A percentile compares a stretch with the other conserved stretches of the same genome.
Conservation (phyloP, 92 coral and sea anemone genomes). For the Palythoa grandis region DNA sequence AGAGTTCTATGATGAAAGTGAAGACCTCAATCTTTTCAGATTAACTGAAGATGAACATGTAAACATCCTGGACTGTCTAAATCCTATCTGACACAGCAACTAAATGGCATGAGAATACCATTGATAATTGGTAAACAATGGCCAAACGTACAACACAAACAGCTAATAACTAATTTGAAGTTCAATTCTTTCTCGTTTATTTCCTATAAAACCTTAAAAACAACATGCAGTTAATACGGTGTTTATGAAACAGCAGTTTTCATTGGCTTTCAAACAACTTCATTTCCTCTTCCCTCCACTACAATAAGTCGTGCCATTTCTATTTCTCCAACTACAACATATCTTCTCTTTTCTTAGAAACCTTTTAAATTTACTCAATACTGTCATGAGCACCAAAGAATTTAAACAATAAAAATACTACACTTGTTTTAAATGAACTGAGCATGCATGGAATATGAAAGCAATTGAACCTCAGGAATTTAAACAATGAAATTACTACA, state of each 20-base stretch:
- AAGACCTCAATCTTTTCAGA: neutral
- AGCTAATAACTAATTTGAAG: neutral
- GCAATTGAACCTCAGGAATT: too few relatives aligned
- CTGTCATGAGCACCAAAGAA: neutral
- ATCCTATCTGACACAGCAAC: neutral
- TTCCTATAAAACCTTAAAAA: too few relatives aligned
- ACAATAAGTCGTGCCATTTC: neutral
- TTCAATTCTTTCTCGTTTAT: too few relatives aligned
- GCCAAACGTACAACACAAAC: neutral
- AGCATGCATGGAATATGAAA: too few relatives aligned
- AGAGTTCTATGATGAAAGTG: slow-evolving; percentile 14
- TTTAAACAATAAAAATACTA: neutral
- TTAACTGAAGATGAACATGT: neutral
- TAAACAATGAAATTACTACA: too few relatives aligned
- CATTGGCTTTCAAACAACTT: too few relatives aligned
- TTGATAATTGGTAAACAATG: neutral
- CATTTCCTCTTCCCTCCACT: too few relatives aligned
- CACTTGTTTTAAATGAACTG: neutral
- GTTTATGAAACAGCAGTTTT: too few relatives aligned
- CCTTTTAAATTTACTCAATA: neutral
- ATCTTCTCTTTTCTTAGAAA: neutral
- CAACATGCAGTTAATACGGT: too few relatives aligned
- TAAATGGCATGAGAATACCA: neutral
- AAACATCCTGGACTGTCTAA: neutral
- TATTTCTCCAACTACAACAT: neutral